A percentile compares a stretch with the other conserved stretches of the same genome.
These are phyloP conservation scores for Scaptomyza hsui DNA, from an alignment of 1,140 invertebrate genomes.

Conservation along the genomic window DNA sequence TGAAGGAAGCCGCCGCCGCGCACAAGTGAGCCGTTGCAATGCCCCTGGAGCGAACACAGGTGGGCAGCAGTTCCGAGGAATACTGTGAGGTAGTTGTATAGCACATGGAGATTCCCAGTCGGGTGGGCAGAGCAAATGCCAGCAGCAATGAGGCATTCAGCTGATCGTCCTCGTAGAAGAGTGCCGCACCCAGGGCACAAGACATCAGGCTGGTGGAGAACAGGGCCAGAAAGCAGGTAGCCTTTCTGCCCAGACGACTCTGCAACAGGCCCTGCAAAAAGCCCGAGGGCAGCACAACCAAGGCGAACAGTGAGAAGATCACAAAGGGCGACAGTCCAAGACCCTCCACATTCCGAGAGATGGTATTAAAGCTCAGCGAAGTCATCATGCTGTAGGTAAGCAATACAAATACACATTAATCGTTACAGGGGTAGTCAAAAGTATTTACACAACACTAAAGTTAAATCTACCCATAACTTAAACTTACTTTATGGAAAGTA, in stretches of 20 bases:
- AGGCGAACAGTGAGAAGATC: conserved; percentile 68
- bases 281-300: conserved; percentile 63
- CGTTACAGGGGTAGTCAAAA: background rate
- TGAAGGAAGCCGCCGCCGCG: conserved; percentile 61
- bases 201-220: conserved; percentile 66
- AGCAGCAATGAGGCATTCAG: conserved; percentile 54
- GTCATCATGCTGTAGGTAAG: conserved; percentile 52
- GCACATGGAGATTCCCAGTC: conserved; percentile 69
- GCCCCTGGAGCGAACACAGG: conserved; percentile 64
- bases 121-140: conserved; percentile 65
- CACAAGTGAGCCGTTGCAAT: conserved; percentile 63
- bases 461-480: no score
- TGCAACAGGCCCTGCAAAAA: conserved; percentile 63
- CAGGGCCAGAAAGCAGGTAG: conserved; percentile 60
- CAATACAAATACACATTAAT: conserved; percentile 13
- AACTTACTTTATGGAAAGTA: no score
- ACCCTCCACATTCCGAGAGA: conserved; percentile 65
- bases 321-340: conserved; percentile 67
- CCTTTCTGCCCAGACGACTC: conserved; percentile 63
- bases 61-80: conserved; percentile 64
- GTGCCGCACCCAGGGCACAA: conserved; percentile 59
- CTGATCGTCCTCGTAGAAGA: conserved; percentile 52
- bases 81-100: conserved; percentile 67
- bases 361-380: conserved; percentile 65
- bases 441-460: no score